phyloP scores from a whole-genome alignment of 1,140 invertebrate genomes.

The Drosophila albomicans region DNA sequence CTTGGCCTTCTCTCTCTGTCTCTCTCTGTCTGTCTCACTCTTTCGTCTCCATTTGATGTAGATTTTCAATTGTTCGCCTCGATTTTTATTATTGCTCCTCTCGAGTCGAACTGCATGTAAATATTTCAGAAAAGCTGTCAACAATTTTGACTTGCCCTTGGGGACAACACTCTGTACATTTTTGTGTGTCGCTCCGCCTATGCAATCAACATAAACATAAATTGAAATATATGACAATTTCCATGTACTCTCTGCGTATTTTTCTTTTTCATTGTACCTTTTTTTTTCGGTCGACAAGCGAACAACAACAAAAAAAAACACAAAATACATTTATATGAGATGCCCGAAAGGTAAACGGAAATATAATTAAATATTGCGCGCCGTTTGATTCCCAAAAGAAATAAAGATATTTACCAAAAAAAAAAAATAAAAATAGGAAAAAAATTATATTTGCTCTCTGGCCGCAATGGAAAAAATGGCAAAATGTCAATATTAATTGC shows the following conservation, averaged over 20 bases:
- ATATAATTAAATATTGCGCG: conserved; percentile 2
- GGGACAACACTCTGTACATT: conserved; percentile 10
- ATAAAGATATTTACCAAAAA: conserved; percentile 1
- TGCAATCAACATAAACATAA: conserved; percentile 11
- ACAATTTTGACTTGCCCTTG: conserved; percentile 14
- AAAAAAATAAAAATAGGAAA: too few species aligned
- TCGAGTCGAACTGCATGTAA: conserved; percentile 20
- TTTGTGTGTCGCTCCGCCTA: neutral
- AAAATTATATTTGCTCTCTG: neutral
- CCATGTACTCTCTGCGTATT: neutral
- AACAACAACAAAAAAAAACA: too few species aligned
- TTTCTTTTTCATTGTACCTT: neutral
- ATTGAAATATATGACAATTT: conserved; percentile 10
- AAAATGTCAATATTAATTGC: conserved; percentile 5
- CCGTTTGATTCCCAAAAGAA: neutral
- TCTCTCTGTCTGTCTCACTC: too few species aligned
- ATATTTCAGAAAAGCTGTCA: conserved; percentile 22
- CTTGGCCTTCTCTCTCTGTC: too few species aligned
- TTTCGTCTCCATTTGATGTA: neutral
- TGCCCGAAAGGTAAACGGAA: conserved; percentile 3
- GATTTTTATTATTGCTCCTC: conserved; percentile 9
- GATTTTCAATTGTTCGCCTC: conserved; percentile 11
- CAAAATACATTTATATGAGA: too few species aligned
- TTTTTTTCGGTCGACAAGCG: neutral
- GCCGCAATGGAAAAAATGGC: neutral